Conservation (phyloP, 1,140 invertebrate species). For the Drosophila parvula region DNA sequence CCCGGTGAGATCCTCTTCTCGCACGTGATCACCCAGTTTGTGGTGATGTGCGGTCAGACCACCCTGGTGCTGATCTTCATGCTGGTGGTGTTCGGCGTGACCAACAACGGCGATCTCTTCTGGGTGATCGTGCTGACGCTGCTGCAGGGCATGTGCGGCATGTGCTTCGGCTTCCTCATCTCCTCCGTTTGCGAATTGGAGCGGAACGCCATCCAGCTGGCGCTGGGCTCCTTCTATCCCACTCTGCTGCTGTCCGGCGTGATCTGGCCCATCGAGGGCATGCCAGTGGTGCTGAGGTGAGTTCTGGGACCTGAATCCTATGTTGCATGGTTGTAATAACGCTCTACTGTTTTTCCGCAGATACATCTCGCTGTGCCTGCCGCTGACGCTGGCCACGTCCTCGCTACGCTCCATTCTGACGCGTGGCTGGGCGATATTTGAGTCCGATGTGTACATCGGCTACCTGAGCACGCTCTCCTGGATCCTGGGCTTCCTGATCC, state of each 20-base stretch:
- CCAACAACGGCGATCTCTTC: constrained; percentile 92
- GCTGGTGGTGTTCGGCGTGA: constrained; percentile 94
- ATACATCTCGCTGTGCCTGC: constrained; percentile 93
- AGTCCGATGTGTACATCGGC: constrained; percentile 94
- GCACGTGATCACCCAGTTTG: constrained; percentile 96
- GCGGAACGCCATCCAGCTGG: constrained; percentile 96
- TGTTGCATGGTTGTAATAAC: neutral
- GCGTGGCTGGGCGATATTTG: constrained; percentile 93
- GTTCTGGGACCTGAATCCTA: neutral
- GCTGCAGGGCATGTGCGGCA: constrained; percentile 95
- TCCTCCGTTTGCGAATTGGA: constrained; percentile 96
- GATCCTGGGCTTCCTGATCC: constrained; percentile 93
- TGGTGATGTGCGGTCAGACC: constrained; percentile 96
- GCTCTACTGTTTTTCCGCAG: constrained; percentile 32
- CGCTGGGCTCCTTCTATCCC: constrained; percentile 97
- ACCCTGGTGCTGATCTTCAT: constrained; percentile 94
- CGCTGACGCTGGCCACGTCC: constrained; percentile 95
- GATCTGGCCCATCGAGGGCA: constrained; percentile 95
- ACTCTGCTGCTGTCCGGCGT: constrained; percentile 95
- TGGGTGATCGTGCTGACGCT: constrained; percentile 94
- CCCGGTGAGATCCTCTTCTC: constrained; percentile 95
- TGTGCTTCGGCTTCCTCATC: constrained; percentile 97
- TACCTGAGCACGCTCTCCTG: constrained; percentile 94
- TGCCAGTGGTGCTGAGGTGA: constrained; percentile 91
- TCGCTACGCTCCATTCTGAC: constrained; percentile 94